Base-by-base conservation (phyloP, 2,113 vertebrate species). In the Xerus inauris region DNA sequence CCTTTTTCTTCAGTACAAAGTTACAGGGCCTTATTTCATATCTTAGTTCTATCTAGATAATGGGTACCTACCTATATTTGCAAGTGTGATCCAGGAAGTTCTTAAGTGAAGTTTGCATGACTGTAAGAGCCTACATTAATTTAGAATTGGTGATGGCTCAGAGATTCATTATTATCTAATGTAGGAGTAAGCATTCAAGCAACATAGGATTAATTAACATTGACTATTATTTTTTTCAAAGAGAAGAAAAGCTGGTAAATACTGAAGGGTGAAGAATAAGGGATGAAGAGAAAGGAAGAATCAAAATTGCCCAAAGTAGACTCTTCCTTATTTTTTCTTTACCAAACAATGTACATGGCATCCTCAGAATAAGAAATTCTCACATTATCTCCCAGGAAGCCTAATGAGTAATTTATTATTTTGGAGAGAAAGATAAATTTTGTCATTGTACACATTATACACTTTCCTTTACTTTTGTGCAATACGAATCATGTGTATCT, bases 21-120 rank as follows among this genome's bases (percentile, higher is more conserved):
- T 13, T 40, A 45, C 0, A 12, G 2, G 6, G 0, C 1, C 5
- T 72, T 28, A 79, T 77, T 20, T 2, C 35, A 5, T 26, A 47
- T 30, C 10, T 91, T 24, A 49, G 5, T 82, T 93, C 26, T 77
- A 3, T 57, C 10, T 12, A 16, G 17, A 30, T n/a, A 5, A 30
- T 7, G 4, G 40, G 22, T 32, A 20, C 1, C 17, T 79, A 35
- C 1, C 22, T 79, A 28, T 1, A 6, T 1, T 71, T 84, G 47
- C 12, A 65, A 1, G 1, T 49, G 5, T 80, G 22, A 14, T 22
- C 26, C 8, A 76, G 38, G 54, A 79, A 83, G 67, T 11, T 57
- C 17, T 65, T 12, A 62, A 22, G 35, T 82, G 47, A 65, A 86
- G 13, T 91, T 90, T 64, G 4, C 3, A n/a, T 6, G 75, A 24